phyloP scores from a whole-genome alignment of 2,888 invertebrate species.

The Chaetogeoica ovagalla region DNA sequence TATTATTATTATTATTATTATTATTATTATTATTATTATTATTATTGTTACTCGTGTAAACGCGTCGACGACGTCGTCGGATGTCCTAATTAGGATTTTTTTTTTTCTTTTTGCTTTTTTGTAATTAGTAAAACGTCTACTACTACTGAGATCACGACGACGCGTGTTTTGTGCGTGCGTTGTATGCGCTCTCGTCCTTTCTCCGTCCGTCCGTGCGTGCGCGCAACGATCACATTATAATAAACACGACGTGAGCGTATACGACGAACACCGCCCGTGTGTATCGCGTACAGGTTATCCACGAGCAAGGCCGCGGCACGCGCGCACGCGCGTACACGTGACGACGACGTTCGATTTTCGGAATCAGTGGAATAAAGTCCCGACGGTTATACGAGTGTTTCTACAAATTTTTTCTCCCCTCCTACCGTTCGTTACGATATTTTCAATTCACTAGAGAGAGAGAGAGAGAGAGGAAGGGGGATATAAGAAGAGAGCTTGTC shows the following conservation, averaged over 20 bases:
- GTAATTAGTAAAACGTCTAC: conserved; percentile 51
- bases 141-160: too few species aligned
- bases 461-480: too few species aligned
- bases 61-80: conserved; percentile 13
- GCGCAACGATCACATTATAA: conserved; percentile 13
- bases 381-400: too few species aligned
- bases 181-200: too few species aligned
- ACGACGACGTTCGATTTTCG: conserved; percentile 19
- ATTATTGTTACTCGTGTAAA: too few species aligned
- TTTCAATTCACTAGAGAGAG: too few species aligned
- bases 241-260: conserved; percentile 7
- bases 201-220: background rate
- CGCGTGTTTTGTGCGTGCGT: background rate
- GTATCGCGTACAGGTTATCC: conserved; percentile 38
- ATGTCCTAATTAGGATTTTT: conserved; percentile 52
- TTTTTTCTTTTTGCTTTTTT: too few species aligned
- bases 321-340: background rate
- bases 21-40: too few species aligned
- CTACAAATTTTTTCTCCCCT: too few species aligned
- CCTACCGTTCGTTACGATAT: too few species aligned
- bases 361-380: conserved; percentile 26
- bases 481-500: too few species aligned
- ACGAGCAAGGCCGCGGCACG: conserved; percentile 22
- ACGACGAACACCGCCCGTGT: background rate
- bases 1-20: too few species aligned